Conservation (phyloP, 1,140 invertebrate genomes). For the Colletes gigas region DNA sequence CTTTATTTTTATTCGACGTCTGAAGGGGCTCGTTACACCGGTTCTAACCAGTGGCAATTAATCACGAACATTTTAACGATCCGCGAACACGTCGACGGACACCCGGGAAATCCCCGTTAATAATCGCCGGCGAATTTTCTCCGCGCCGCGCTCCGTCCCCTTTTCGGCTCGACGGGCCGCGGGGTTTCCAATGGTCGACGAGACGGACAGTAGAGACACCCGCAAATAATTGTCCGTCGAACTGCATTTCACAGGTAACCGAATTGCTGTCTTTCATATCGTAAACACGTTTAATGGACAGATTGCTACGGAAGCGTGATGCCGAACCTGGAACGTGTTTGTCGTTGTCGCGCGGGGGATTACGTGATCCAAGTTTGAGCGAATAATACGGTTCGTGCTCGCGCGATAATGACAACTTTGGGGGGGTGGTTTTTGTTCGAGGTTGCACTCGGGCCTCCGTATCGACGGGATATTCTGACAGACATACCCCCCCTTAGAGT, state of each 20-base stretch:
- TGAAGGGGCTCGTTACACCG: conserved; percentile 45
- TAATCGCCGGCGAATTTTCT: conserved; percentile 60
- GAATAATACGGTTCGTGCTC: not conserved
- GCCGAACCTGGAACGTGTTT: conserved; percentile 23
- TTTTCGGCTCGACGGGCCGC: conserved; percentile 2
- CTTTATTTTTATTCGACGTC: conserved; percentile 45
- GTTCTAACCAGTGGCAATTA: conserved; percentile 58
- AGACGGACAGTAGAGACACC: conserved; percentile 52
- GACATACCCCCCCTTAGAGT: too few species aligned
- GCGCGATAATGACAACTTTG: not conserved
- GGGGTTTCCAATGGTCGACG: conserved; percentile 22
- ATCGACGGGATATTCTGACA: too few species aligned
- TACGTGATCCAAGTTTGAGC: conserved; percentile 9
- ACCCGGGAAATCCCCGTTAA: conserved; percentile 48
- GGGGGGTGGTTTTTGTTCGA: not conserved
- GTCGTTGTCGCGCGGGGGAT: conserved; percentile 49
- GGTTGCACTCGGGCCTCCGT: too few species aligned
- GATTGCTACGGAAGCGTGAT: conserved; percentile 43
- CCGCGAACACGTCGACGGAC: conserved; percentile 37
- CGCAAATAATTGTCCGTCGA: conserved; percentile 60
- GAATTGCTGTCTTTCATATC: conserved; percentile 64
- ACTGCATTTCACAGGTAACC: conserved; percentile 62
- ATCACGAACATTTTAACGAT: conserved; percentile 64
- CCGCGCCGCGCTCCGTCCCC: not conserved
- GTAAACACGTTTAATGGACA: conserved; percentile 58